Percentiles rank a stretch among this genome's conserved stretches.
Evolutionary conservation across 1,140 invertebrate genomes (phyloP).

Genomic region (Drosophila subpulchrella): DNA sequence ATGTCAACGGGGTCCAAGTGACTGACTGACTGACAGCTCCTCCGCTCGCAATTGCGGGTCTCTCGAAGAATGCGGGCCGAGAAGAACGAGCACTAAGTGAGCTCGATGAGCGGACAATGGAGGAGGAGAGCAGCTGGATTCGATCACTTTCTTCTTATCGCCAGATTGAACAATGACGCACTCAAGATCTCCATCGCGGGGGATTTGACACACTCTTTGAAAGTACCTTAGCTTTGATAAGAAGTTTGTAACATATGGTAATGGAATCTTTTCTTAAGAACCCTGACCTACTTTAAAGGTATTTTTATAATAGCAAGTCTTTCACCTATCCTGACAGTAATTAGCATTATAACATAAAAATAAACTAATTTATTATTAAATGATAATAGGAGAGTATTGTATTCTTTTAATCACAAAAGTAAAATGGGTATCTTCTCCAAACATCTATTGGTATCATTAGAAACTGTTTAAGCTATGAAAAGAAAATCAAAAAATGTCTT

Average conservation of each 20-base stretch:
- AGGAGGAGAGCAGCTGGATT: constrained; percentile 14
- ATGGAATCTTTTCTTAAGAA: not conserved
- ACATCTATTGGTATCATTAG: too few relatives aligned
- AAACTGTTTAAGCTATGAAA: too few relatives aligned
- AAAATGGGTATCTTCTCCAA: too few relatives aligned
- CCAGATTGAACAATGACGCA: constrained; percentile 18
- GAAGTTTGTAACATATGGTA: not conserved
- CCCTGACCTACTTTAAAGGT: too few relatives aligned
- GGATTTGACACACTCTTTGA: not conserved
- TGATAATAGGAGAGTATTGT: too few relatives aligned
- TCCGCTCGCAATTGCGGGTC: constrained; percentile 12
- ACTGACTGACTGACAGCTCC: constrained; percentile 27
- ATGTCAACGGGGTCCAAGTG: constrained; percentile 30
- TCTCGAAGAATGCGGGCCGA: constrained; percentile 4
- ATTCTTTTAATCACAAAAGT: too few relatives aligned
- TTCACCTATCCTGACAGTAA: too few relatives aligned
- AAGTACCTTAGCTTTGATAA: not conserved
- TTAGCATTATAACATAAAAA: too few relatives aligned
- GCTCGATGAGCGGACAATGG: constrained; percentile 33
- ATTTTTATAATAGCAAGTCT: too few relatives aligned
- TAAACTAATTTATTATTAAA: too few relatives aligned
- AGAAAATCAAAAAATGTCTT: too few relatives aligned
- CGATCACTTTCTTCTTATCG: constrained; percentile 33
- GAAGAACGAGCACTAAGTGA: constrained; percentile 14
- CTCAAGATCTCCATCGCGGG: constrained; percentile 1